These are phyloP conservation scores for Pristionchus maxplancki DNA, from an alignment of 2,888 invertebrate species.

Conservation along the genomic window DNA sequence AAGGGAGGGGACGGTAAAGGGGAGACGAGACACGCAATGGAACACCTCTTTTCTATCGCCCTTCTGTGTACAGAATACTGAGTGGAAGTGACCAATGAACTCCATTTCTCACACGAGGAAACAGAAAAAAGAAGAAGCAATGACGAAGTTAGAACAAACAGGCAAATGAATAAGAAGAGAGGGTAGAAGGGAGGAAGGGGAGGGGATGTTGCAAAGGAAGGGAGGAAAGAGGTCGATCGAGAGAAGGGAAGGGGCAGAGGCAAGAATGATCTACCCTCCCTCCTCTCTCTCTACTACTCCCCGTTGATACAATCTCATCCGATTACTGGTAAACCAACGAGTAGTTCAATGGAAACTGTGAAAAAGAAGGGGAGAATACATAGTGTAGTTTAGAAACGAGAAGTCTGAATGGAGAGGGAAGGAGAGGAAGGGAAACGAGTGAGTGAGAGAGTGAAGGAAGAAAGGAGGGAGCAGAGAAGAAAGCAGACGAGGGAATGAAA, in stretches of 20 bases:
- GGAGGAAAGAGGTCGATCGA: slow-evolving; percentile 4
- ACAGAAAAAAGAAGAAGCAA: slow-evolving; percentile 12
- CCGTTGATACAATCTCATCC: not conserved
- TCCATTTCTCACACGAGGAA: not conserved
- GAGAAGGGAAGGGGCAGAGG: not conserved
- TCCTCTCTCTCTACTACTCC: not conserved
- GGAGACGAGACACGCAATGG: not conserved
- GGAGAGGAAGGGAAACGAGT: not conserved
- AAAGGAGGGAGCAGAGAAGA: not conserved
- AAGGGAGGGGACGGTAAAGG: not conserved
- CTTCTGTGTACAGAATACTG: slow-evolving; percentile 14
- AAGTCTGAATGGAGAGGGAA: not conserved
- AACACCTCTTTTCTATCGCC: not conserved
- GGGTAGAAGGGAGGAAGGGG: not conserved
- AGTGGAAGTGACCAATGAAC: slow-evolving; percentile 14
- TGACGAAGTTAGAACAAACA: slow-evolving; percentile 23
- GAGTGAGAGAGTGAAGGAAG: not conserved
- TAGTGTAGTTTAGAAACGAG: not conserved
- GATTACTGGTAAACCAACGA: slow-evolving; percentile 5
- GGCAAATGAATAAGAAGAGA: not conserved
- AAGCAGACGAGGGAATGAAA: not conserved
- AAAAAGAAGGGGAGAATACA: not conserved
- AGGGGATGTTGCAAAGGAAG: not conserved
- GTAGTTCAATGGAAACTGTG: not conserved
- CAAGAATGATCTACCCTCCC: slow-evolving; percentile 12